Evolutionary conservation across 2,113 vertebrate species (phyloP).

Genomic region (Chamaetylas fuelleborni): DNA sequence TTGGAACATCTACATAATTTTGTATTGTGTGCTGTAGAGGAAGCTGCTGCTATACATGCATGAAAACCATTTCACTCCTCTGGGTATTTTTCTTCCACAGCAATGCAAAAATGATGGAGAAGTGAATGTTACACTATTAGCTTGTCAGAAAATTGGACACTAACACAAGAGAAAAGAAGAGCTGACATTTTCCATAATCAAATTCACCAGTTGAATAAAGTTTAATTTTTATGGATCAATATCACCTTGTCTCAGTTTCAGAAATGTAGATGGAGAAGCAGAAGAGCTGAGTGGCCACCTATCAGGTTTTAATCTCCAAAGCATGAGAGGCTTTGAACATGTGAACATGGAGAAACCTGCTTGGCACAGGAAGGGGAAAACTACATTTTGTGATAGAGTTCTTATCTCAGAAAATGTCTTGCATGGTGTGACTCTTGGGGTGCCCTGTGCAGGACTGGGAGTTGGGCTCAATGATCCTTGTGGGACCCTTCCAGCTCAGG

Average conservation of each 20-base stretch:
- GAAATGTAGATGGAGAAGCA: not conserved
- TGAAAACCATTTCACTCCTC: not conserved
- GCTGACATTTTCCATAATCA: conserved; percentile 43
- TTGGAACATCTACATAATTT: conserved; percentile 28
- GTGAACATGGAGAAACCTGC: not conserved
- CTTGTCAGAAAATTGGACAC: conserved; percentile 23
- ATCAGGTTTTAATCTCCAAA: not conserved
- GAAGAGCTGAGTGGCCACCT: not conserved
- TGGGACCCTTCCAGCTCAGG: not conserved
- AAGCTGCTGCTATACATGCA: not conserved
- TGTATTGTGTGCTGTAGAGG: not conserved
- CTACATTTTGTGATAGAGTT: not conserved
- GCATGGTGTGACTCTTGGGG: not conserved
- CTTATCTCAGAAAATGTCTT: not conserved
- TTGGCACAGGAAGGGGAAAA: not conserved
- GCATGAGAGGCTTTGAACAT: too few species aligned
- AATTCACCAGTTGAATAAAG: conserved; percentile 21
- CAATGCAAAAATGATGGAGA: conserved; percentile 15
- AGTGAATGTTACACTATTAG: conserved; percentile 4
- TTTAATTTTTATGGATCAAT: conserved; percentile 40
- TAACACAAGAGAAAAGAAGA: not conserved
- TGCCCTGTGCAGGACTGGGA: not conserved
- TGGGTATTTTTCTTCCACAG: not conserved
- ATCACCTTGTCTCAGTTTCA: conserved; percentile 55
- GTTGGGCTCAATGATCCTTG: not conserved